A percentile compares a stretch with the other conserved stretches of the same genome.
Evolutionary conservation across 2,797 vertebrate genomes (phyloP).

Genomic region (Steatocranus sp.): DNA sequence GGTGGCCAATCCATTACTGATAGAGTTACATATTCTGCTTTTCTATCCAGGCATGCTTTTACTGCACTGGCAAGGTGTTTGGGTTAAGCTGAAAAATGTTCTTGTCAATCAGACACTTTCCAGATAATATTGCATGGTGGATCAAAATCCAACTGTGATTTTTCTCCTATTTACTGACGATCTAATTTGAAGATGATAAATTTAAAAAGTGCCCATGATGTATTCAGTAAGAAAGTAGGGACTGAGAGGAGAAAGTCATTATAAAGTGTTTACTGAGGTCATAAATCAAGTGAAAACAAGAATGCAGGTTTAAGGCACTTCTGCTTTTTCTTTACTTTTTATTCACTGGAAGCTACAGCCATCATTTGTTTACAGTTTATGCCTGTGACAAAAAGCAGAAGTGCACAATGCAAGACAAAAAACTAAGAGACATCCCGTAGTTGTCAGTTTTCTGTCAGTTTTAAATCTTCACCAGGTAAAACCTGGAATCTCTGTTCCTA

Average conservation of each 20-base stretch:
- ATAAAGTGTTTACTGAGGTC: not conserved
- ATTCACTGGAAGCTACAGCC: not conserved
- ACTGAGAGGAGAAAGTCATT: too few species aligned
- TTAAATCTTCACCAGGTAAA: not conserved
- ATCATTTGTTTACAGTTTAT: not conserved
- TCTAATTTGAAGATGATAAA: not conserved
- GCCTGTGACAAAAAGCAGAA: not conserved
- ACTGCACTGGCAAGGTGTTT: not conserved
- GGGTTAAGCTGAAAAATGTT: not conserved
- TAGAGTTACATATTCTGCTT: too few species aligned
- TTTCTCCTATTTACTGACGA: too few species aligned
- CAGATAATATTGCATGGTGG: not conserved
- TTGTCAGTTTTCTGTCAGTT: not conserved
- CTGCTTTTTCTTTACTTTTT: not conserved
- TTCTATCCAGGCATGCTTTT: not conserved
- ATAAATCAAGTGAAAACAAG: not conserved
- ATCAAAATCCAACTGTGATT: too few species aligned
- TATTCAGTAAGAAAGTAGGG: too few species aligned
- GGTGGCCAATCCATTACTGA: not conserved
- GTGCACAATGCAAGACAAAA: not conserved
- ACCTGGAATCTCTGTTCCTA: not conserved
- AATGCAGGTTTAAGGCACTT: not conserved
- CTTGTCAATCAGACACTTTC: not conserved
- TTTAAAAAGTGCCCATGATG: too few species aligned
- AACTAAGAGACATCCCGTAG: not conserved